These are phyloP conservation scores for Caenorhabditis latens DNA, from an alignment of 1,140 invertebrate species.

Conservation along the genomic window DNA sequence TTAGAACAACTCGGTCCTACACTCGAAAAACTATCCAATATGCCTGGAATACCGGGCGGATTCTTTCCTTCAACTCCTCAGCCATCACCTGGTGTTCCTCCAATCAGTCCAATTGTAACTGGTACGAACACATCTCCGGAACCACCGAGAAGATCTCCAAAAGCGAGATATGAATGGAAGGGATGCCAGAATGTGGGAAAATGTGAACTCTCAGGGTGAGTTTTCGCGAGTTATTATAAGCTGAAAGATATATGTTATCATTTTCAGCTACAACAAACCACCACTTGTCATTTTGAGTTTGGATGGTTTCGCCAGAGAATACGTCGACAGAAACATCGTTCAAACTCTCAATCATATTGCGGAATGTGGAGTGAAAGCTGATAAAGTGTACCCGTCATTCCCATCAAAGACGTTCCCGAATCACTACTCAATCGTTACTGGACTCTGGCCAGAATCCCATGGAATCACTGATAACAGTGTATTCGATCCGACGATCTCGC, in stretches of 20 bases:
- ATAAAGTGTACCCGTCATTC: slow-evolving; percentile 58
- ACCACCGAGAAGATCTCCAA: slow-evolving; percentile 31
- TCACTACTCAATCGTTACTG: slow-evolving; percentile 79
- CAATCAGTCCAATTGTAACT: slow-evolving; percentile 21
- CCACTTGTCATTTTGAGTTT: slow-evolving; percentile 60
- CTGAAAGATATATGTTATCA: too few species aligned
- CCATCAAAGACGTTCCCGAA: slow-evolving; percentile 78
- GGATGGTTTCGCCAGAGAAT: slow-evolving; percentile 61
- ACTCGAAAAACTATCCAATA: slow-evolving; percentile 25
- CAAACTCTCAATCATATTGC: slow-evolving; percentile 53
- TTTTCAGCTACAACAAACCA: slow-evolving; percentile 50
- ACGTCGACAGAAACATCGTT: slow-evolving; percentile 56
- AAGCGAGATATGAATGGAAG: slow-evolving; percentile 46
- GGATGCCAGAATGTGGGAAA: slow-evolving; percentile 33
- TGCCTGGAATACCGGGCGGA: slow-evolving; percentile 5
- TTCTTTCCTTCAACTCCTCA: neutral
- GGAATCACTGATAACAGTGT: slow-evolving; percentile 77
- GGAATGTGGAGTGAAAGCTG: slow-evolving; percentile 63
- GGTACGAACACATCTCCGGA: slow-evolving; percentile 23
- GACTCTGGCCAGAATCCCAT: slow-evolving; percentile 80
- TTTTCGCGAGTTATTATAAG: neutral
- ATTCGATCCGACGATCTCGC: slow-evolving; percentile 71
- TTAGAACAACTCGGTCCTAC: slow-evolving; percentile 37
- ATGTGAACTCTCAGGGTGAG: slow-evolving; percentile 30
- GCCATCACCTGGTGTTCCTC: slow-evolving; percentile 25